Conservation (phyloP, 1,140 invertebrate species). For the Zaprionus tsacasi region DNA sequence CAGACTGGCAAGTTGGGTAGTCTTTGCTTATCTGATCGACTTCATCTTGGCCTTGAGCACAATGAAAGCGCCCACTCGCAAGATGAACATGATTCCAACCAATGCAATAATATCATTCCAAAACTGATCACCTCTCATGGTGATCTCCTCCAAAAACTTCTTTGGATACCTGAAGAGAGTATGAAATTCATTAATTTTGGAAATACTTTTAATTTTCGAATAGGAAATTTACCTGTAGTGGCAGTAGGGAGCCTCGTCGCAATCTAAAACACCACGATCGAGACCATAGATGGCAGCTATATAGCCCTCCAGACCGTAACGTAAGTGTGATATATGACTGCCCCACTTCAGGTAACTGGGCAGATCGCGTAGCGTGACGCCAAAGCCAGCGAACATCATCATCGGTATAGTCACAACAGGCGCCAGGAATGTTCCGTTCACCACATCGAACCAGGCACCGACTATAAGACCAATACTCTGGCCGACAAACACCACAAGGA, state of each 20-base stretch:
- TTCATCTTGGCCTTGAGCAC: conserved; percentile 86
- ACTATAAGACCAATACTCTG: conserved; percentile 95
- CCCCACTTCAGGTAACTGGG: conserved; percentile 94
- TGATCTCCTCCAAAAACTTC: conserved; percentile 91
- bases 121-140: conserved; percentile 92
- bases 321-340: conserved; percentile 93
- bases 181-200: conserved; percentile 21
- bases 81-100: conserved; percentile 88
- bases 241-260: conserved; percentile 88
- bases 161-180: conserved; percentile 86
- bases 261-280: conserved; percentile 87
- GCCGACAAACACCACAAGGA: conserved; percentile 93
- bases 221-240: conserved; percentile 87
- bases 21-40: conserved; percentile 65
- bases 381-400: conserved; percentile 95
- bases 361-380: conserved; percentile 90
- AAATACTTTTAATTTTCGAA: neutral
- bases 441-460: conserved; percentile 92
- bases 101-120: conserved; percentile 93
- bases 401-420: conserved; percentile 91
- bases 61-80: conserved; percentile 90
- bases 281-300: conserved; percentile 93
- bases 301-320: conserved; percentile 94
- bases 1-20: conserved; percentile 68
- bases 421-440: conserved; percentile 93